phyloP scores from a whole-genome alignment of 2,113 vertebrate genomes.

The Rhinolophus ferrumequinum region DNA sequence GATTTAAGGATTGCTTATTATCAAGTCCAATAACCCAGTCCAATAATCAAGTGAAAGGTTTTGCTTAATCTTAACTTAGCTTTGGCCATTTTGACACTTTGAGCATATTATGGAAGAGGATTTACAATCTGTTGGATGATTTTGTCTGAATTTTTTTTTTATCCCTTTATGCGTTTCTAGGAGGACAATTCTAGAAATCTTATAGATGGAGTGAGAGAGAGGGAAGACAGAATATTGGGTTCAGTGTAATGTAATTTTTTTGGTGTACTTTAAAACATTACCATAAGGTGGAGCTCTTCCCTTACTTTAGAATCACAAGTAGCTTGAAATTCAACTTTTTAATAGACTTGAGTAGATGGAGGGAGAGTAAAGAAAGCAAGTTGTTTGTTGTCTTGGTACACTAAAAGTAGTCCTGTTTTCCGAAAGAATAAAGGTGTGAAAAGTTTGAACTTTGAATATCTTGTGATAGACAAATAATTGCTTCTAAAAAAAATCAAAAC shows the following conservation, averaged over 20 bases:
- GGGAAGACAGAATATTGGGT: background rate
- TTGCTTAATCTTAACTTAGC: slow-evolving; percentile 31
- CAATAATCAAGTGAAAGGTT: background rate
- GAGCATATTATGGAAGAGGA: slow-evolving; percentile 17
- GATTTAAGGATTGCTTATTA: background rate
- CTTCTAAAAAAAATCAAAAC: slow-evolving; percentile 40
- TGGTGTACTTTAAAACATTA: slow-evolving; percentile 61
- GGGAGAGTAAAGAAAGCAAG: slow-evolving; percentile 30
- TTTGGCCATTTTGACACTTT: slow-evolving; percentile 43
- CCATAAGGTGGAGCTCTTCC: slow-evolving; percentile 76
- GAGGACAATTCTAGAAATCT: slow-evolving; percentile 18
- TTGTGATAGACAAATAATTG: background rate
- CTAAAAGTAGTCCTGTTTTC: slow-evolving; percentile 10
- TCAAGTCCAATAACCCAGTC: background rate
- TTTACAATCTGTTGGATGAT: background rate
- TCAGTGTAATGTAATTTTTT: background rate
- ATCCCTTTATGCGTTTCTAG: background rate
- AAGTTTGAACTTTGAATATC: slow-evolving; percentile 29
- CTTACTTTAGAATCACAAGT: slow-evolving; percentile 54
- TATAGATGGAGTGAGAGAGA: background rate
- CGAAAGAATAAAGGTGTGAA: background rate
- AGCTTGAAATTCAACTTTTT: background rate
- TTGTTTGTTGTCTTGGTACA: background rate
- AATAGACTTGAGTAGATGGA: background rate
- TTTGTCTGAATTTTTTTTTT: background rate